Base-by-base conservation (phyloP, 2,888 invertebrate genomes). In the Sinhomidia bicolor region DNA sequence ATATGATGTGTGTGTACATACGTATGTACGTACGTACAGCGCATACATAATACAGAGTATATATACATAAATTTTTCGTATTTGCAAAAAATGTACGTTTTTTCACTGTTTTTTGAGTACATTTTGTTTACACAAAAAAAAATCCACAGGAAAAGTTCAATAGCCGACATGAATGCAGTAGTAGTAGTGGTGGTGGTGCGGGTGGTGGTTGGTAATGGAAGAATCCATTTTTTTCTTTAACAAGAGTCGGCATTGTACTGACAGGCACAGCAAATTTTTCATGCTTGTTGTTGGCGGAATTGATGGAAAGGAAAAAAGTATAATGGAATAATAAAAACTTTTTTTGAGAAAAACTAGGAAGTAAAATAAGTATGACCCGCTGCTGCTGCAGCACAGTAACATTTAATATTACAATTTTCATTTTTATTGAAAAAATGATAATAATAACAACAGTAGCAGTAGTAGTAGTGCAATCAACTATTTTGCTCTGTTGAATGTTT, bases 81-180 rank as follows among this genome's bases (percentile, higher is more conserved):
- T n/a, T n/a, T n/a, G n/a, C n/a, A n/a, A n/a, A n/a, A n/a, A n/a
- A n/a, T n/a, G n/a, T n/a, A n/a, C n/a, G n/a, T n/a, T n/a, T n/a
- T n/a, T n/a, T n/a, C n/a, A n/a, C n/a, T n/a, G n/a, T n/a, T n/a
- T n/a, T n/a, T n/a, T n/a, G n/a, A n/a, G n/a, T n/a, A n/a, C n/a
- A n/a, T n/a, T 54, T 54, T 54, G 54, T 54, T n/a, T 54, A 54
- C 23, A 5, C 23, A n/a, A n/a, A n/a, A 60, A 17, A 9, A 60
- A 60, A 26, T 60, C 60, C 12, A 60, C n/a, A 26, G 57, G 57
- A 60, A 26, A 60, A 60, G 60, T 60, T 60, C 60, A 60, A 60
- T 26, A 60, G 60, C 60, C 60, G 60, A 12, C n/a, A n/a, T n/a
- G 7, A 60, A n/a, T 60, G 60, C 60, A 60, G 60, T 26, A 51